Base-by-base conservation (phyloP, 2,888 invertebrate species). In the Sphecodes monilicornis region DNA sequence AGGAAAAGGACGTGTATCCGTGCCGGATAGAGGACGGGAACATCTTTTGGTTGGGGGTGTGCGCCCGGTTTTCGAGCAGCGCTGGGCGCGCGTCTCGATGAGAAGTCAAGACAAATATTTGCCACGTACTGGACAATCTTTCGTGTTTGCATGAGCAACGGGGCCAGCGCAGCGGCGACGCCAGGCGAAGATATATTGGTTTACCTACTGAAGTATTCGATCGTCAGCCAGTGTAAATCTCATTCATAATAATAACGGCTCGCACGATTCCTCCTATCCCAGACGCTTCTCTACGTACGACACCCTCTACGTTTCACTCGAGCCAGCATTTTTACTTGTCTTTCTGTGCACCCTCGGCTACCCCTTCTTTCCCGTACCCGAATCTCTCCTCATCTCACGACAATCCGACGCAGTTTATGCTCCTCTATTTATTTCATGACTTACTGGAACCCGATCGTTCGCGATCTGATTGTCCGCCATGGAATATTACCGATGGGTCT, bases 141-240 rank as follows among this genome's bases (percentile, higher is more conserved):
- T 80, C 78, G 64, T 90, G 86, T 90, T 90, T 90, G 88, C 90
- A 90, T 86, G 80, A 77, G 72, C 75, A n/a, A 36, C 80, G 69
- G 60, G 74, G 32, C 43, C 68, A 60, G 71, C 32, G 84, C 76
- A 54, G 81, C 68, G 54, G 74, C n/a, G n/a, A 1, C 54, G 11
- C n/a, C 54, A n/a, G 2, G n/a, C 74, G 69, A 82, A 76, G 84
- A 87, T 90, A 88, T 87, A 90, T 90, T 90, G 90, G 87, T 85
- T 90, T 84, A 77, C 86, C 90, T 87, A 82, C 90, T 91, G 87
- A 91, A 90, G 91, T 91, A 91, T 91, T 91, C 86, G 88, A 80
- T 76, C 86, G 88, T 84, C 88, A 85, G 86, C 82, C 78, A 90
- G 86, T 90, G 91, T 90, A 90, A 91, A 91, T 90, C 90, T 91